A percentile compares a stretch with the other conserved stretches of the same genome.
Evolutionary conservation across 2,113 vertebrate species (phyloP).

Genomic region (Ciconia maguari): DNA sequence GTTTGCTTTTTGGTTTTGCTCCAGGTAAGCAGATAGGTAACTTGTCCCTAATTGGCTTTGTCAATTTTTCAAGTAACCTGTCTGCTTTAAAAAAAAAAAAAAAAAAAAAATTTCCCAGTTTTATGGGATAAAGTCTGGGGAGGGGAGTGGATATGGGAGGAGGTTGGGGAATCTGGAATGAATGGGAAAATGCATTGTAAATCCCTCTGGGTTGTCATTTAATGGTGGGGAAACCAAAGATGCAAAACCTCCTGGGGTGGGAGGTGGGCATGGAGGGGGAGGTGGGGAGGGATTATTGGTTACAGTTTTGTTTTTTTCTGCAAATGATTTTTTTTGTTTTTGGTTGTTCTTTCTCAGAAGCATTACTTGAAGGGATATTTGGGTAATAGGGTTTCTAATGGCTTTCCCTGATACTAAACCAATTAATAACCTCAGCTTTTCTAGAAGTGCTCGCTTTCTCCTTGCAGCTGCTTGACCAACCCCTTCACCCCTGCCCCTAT

Average conservation of each 20-base stretch:
- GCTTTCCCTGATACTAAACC: conserved; percentile 90
- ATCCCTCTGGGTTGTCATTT: neutral
- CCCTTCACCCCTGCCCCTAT: conserved; percentile 87
- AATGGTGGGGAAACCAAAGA: conserved; percentile 43
- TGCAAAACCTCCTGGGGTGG: conserved; percentile 24
- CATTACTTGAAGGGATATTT: conserved; percentile 87
- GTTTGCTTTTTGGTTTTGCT: conserved; percentile 28
- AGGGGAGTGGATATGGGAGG: neutral
- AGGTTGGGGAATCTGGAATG: conserved; percentile 5
- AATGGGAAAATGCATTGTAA: neutral
- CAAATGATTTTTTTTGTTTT: neutral
- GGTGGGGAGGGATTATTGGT: neutral
- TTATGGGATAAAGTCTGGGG: conserved; percentile 10
- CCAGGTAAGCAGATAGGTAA: conserved; percentile 30
- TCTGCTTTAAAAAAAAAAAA: conserved; percentile 20
- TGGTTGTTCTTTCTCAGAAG: neutral
- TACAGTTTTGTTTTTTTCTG: neutral
- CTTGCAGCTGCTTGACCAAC: conserved; percentile 91
- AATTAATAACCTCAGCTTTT: conserved; percentile 89
- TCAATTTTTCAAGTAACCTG: conserved; percentile 19
- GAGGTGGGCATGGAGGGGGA: neutral
- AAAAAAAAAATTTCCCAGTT: neutral
- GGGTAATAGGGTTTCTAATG: conserved; percentile 88
- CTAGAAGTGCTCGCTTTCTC: conserved; percentile 89
- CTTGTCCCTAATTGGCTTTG: neutral